phyloP scores from a whole-genome alignment of 1,140 invertebrate genomes.

The Orussus abietinus region DNA sequence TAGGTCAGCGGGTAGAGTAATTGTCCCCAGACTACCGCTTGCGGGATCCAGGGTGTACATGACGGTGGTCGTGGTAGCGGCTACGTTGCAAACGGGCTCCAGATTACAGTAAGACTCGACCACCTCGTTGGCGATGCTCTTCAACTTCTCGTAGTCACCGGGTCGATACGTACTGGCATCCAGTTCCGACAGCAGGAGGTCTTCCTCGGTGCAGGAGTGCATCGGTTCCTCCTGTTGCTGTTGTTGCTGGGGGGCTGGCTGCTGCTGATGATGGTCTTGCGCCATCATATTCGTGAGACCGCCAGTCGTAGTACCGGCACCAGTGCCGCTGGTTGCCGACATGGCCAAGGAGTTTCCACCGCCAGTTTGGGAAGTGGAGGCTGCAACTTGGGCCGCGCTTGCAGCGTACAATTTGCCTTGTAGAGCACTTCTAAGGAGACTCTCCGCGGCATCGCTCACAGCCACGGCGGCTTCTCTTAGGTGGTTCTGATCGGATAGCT shows the following conservation, averaged over 20 bases:
- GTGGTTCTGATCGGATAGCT: slow-evolving; percentile 66
- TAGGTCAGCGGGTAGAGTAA: slow-evolving; percentile 45
- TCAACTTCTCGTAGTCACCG: slow-evolving; percentile 48
- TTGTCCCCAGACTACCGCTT: slow-evolving; percentile 46
- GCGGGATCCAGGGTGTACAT: slow-evolving; percentile 50
- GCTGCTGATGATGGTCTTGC: slow-evolving; percentile 49
- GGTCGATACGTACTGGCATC: slow-evolving; percentile 56
- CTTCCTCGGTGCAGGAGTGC: slow-evolving; percentile 69
- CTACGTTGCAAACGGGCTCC: slow-evolving; percentile 56
- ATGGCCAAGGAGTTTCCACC: no score
- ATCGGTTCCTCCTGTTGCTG: slow-evolving; percentile 56
- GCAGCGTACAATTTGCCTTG: slow-evolving; percentile 62
- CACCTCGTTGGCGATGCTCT: slow-evolving; percentile 70
- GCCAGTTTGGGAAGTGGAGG: no score
- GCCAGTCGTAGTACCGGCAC: slow-evolving; percentile 27
- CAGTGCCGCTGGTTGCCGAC: slow-evolving; percentile 22
- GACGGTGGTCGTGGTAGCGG: slow-evolving; percentile 49
- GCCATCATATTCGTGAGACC: slow-evolving; percentile 9
- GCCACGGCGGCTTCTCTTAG: slow-evolving; percentile 50
- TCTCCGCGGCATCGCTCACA: slow-evolving; percentile 60
- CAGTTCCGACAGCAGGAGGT: slow-evolving; percentile 67
- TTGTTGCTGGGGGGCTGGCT: slow-evolving; percentile 47
- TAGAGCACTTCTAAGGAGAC: slow-evolving; percentile 72
- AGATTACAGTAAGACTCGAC: slow-evolving; percentile 70
- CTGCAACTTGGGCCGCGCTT: slow-evolving; percentile 32